phyloP scores from a whole-genome alignment of 2,113 vertebrate species.

The Pangasianodon hypophthalmus region DNA sequence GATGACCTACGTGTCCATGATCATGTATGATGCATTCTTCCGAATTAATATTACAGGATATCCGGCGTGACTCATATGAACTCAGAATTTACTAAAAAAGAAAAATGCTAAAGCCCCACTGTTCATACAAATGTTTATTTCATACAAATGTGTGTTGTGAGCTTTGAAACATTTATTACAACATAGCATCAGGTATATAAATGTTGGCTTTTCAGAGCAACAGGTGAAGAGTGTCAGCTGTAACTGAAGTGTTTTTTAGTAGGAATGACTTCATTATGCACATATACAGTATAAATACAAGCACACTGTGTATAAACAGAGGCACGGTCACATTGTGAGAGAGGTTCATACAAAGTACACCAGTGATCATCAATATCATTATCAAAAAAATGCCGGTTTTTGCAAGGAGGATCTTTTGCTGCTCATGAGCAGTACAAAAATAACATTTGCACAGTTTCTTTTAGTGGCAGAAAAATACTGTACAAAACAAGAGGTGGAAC shows the following conservation, averaged over 20 bases:
- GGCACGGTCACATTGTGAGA: constrained; percentile 65
- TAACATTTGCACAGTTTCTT: constrained; percentile 6
- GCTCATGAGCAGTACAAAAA: constrained; percentile 9
- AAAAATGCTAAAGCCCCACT: constrained; percentile 39
- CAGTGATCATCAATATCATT: constrained; percentile 45
- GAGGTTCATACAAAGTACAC: constrained; percentile 59
- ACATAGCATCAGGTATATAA: constrained; percentile 53
- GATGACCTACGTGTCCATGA: background rate
- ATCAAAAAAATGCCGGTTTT: constrained; percentile 7
- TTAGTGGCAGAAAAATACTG: background rate
- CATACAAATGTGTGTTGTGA: constrained; percentile 65
- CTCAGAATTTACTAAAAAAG: background rate
- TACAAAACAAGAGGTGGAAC: background rate
- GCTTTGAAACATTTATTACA: constrained; percentile 58
- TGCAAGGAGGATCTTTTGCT: background rate
- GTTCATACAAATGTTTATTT: constrained; percentile 69
- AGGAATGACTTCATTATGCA: constrained; percentile 61
- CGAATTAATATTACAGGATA: background rate
- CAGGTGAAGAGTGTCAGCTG: constrained; percentile 19
- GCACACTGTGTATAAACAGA: constrained; percentile 70
- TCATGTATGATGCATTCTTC: background rate
- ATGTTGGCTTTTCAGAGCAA: constrained; percentile 47
- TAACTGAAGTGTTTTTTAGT: constrained; percentile 44
- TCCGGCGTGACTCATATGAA: background rate
- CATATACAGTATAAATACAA: constrained; percentile 65